These are phyloP conservation scores for Hoplostethus mediterraneus DNA, from an alignment of 2,797 vertebrate genomes.

Conservation along the genomic window DNA sequence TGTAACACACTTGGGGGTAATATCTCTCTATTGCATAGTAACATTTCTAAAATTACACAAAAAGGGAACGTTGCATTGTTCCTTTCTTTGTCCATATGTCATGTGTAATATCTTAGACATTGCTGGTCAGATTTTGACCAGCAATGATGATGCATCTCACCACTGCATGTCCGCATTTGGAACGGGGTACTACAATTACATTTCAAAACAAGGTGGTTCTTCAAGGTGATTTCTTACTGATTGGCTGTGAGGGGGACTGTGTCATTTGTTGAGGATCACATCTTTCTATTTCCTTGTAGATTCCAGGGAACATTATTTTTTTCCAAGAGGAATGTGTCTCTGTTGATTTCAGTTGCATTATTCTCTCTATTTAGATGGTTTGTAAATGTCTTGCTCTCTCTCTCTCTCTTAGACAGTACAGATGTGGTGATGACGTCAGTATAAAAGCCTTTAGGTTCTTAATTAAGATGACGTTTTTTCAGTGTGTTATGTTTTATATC, in stretches of 20 bases:
- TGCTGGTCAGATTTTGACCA: not conserved
- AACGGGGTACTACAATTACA: not conserved
- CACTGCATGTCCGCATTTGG: not conserved
- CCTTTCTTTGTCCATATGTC: no score
- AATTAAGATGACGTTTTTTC: not conserved
- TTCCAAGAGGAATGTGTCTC: not conserved
- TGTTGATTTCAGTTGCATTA: constrained; percentile 7
- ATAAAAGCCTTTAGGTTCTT: not conserved
- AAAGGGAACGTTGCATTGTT: no score
- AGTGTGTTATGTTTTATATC: not conserved
- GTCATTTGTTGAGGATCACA: constrained; percentile 8
- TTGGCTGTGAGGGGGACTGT: not conserved
- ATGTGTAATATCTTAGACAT: no score
- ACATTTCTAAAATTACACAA: not conserved
- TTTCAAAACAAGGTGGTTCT: constrained; percentile 3
- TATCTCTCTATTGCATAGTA: not conserved
- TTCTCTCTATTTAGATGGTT: constrained; percentile 28
- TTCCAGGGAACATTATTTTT: not conserved
- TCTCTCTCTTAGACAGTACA: no score
- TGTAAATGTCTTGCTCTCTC: not conserved
- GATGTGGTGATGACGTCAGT: not conserved
- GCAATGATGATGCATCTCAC: not conserved
- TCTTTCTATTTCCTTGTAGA: constrained; percentile 9
- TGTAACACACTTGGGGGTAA: not conserved
- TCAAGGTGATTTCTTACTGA: constrained; percentile 2